Base-by-base conservation (phyloP, 2,888 invertebrate genomes). In the Tetragnatha montana region DNA sequence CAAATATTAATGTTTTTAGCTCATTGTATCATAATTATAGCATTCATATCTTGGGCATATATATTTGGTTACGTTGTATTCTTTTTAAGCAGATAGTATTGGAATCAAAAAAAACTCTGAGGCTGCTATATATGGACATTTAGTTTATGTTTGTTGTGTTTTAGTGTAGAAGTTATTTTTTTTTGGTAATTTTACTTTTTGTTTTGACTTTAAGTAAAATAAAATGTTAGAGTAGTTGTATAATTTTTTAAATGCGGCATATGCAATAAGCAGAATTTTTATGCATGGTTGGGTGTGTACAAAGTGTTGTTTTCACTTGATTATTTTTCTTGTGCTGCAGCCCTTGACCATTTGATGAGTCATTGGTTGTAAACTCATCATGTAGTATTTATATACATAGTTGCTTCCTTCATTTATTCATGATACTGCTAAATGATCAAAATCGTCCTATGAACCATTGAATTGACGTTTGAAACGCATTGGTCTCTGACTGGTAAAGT, bases 361-460 rank as follows among this genome's bases (percentile, higher is more conserved):
- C 60, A 60, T 17, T 17, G 60, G 60, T 60, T 60, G 60, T 60
- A 14, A 60, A 60, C 17, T 17, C 10, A 17, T 60, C 60, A 60
- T 60, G 60, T 60, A 60, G 60, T 60, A 60, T 60, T 60, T 60
- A 60, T 60, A 60, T 60, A 60, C 60, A 8, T 60, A 60, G 60
- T 60, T 60, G 60, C 60, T 60, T 60, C 60, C 60, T 60, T 60
- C 60, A 60, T 75, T 19, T 60, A 60, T 60, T 78, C 78, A 51
- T 60, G 78, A 50, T 51, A 22, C 51, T 78, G 78, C 78, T 60
- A 60, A 78, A 60, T 78, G 78, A 78, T 60, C 78, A 78, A 35
- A 78, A 78, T 78, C 78, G 78, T 78, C 78, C 78, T 78, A 50
- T 50, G n/a, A 50, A 22, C 22, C n/a, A 49, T 14, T 47, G 17